phyloP scores from a whole-genome alignment of 2,888 invertebrate genomes.

The Clostera curtula region DNA sequence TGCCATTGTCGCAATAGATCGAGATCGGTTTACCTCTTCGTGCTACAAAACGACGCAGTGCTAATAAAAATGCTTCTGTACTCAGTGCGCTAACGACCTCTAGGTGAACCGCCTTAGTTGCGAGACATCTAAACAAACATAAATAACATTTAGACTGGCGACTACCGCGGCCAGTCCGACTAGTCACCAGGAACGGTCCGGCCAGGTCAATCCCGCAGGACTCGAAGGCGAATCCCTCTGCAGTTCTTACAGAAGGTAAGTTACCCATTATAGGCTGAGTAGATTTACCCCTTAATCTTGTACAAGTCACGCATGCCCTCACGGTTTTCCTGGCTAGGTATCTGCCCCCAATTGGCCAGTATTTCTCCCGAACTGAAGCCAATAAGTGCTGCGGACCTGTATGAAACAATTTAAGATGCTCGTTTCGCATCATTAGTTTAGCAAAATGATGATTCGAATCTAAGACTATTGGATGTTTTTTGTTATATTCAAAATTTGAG shows the following conservation, averaged over 20 bases:
- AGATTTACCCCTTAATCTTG: too few species aligned
- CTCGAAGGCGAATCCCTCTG: conserved; percentile 11
- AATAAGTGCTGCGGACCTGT: too few species aligned
- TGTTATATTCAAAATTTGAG: conserved; percentile 2
- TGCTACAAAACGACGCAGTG: conserved; percentile 15
- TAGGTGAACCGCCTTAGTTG: conserved; percentile 22
- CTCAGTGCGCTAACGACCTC: conserved; percentile 26
- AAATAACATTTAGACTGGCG: conserved; percentile 10
- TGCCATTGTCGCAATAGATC: conserved; percentile 21
- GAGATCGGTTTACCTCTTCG: conserved; percentile 14
- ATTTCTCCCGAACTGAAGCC: too few species aligned
- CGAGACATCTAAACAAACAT: conserved; percentile 15
- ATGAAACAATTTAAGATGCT: conserved; percentile 15
- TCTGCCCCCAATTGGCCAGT: too few species aligned
- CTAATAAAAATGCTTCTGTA: conserved; percentile 21
- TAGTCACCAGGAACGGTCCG: conserved; percentile 12
- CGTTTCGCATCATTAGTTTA: conserved; percentile 11
- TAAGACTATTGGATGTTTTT: conserved; percentile 15
- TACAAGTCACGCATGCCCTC: too few species aligned
- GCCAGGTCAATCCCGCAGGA: conserved; percentile 17
- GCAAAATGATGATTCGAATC: conserved; percentile 6
- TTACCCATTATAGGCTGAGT: too few species aligned
- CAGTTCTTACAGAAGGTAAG: too few species aligned
- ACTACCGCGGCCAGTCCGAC: conserved; percentile 10
- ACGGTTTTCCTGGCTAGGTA: too few species aligned